A percentile compares a stretch with the other conserved stretches of the same genome.
Evolutionary conservation across 2,113 vertebrate species (phyloP).

Genomic region (Solea senegalensis): DNA sequence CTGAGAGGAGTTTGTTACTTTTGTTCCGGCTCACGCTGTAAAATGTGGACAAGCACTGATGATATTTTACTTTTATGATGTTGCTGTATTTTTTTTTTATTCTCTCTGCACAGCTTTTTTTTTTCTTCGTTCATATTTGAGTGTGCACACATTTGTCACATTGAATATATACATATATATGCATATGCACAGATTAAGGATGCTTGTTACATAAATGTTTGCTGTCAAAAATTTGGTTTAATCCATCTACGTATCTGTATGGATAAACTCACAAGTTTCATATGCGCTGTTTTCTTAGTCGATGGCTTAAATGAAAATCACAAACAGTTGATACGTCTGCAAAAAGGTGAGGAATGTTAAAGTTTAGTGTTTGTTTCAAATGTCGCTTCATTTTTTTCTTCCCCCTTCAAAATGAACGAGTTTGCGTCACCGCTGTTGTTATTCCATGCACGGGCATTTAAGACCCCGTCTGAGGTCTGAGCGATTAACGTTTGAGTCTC

Average conservation of each 20-base stretch:
- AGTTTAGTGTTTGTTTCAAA: too few species aligned
- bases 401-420: too few species aligned
- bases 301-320: too few species aligned
- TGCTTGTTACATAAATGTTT: conserved; percentile 44
- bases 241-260: conserved; percentile 49
- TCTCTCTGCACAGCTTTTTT: conserved; percentile 41
- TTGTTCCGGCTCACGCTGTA: conserved; percentile 51
- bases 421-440: too few species aligned
- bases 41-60: conserved; percentile 64
- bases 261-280: conserved; percentile 18
- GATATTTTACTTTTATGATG: conserved; percentile 33
- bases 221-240: conserved; percentile 73
- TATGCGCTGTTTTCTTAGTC: too few species aligned
- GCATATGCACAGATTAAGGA: conserved; percentile 73
- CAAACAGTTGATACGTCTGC: background rate
- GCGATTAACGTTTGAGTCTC: background rate
- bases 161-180: conserved; percentile 53
- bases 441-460: background rate
- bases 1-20: conserved; percentile 4
- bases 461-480: too few species aligned
- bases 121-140: conserved; percentile 46
- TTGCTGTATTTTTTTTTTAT: conserved; percentile 58
- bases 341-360: background rate
- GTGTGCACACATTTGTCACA: conserved; percentile 33
- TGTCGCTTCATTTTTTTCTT: too few species aligned